A percentile compares a stretch with the other conserved stretches of the same genome.
These are phyloP conservation scores for Stenurella melanura DNA, from an alignment of 2,888 invertebrate genomes.

Conservation along the genomic window DNA sequence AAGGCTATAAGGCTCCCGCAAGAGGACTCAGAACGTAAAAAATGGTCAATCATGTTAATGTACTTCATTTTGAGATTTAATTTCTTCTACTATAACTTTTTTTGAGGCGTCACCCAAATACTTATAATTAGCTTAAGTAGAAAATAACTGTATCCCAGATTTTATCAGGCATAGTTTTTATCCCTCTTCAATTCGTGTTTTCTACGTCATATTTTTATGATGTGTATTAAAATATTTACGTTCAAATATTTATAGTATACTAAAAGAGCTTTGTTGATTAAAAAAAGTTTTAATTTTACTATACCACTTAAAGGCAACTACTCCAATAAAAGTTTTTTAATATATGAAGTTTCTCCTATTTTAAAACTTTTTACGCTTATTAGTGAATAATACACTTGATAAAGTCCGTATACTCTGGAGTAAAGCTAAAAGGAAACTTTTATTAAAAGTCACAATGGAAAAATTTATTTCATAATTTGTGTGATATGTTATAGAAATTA, in stretches of 20 bases:
- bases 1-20: too few relatives aligned
- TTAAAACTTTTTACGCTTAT: background rate
- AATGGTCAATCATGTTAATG: too few relatives aligned
- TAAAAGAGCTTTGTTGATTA: slow-evolving; percentile 3
- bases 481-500: background rate
- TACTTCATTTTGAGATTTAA: too few relatives aligned
- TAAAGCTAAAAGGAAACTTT: background rate
- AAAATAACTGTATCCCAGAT: too few relatives aligned
- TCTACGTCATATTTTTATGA: background rate
- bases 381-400: background rate
- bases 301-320: slow-evolving; percentile 1
- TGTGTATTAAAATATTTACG: background rate
- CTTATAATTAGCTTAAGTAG: too few relatives aligned
- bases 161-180: too few relatives aligned
- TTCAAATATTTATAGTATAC: slow-evolving; percentile 2
- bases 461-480: background rate
- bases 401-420: background rate
- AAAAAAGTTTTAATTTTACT: slow-evolving; percentile 15
- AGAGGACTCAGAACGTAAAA: too few relatives aligned
- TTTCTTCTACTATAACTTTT: too few relatives aligned
- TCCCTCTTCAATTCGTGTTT: background rate
- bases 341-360: slow-evolving; percentile 4
- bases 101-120: too few relatives aligned
- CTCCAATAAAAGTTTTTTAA: slow-evolving; percentile 13
- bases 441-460: background rate